Base-by-base conservation (phyloP, 2,797 vertebrate genomes). In the Astyanax mexicanus region DNA sequence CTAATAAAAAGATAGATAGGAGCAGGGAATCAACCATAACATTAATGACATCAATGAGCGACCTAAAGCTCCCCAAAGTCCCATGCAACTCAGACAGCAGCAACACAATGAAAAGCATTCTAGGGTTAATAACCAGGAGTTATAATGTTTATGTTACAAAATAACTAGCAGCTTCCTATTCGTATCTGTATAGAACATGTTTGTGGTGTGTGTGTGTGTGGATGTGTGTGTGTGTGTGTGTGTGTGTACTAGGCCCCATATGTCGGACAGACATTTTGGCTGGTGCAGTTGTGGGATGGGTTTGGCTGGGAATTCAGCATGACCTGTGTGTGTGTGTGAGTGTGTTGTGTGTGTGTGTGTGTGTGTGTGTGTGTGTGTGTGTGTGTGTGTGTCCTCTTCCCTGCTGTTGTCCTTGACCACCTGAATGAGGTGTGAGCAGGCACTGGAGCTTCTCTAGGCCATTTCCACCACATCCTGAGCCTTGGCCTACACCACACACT, bases 321-420 rank as follows among this genome's bases (percentile, higher is more conserved):
- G 37, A 49, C 49, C 40, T 38, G 44, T 49, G 62, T 42, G 19
- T 25, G 27, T n/a, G 44, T 73, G 65, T 74, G 66, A 68, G 61
- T 69, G 66, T 54, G 54, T 72, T 73, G 65, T 74, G 66, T 68
- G 61, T 69, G 66, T 54, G 54, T 72, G 68, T 27, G 27, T 55
- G 54, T 27, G 12, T 27, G 61, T 45, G 54, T 72, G 68, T 35
- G 27, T 62, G 54, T 27, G 10, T 37, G n/a, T 51, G 52, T 51
- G 47, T 64, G 54, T 52, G 52, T 17, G 49, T 44, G 21, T 21
- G 3, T 62, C 45, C 47, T 62, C 45, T 72, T 23, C 47, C 71
- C 75, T 72, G 61, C 57, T 80, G 81, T 17, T 80, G 75, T 55
- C 78, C 68, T 80, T 75, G 67, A 60, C 52, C 78, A 80, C 68